Percentiles rank a stretch among this genome's conserved stretches.
phyloP scores from a whole-genome alignment of 2,888 invertebrate genomes.

The Podotricha telesiphe region DNA sequence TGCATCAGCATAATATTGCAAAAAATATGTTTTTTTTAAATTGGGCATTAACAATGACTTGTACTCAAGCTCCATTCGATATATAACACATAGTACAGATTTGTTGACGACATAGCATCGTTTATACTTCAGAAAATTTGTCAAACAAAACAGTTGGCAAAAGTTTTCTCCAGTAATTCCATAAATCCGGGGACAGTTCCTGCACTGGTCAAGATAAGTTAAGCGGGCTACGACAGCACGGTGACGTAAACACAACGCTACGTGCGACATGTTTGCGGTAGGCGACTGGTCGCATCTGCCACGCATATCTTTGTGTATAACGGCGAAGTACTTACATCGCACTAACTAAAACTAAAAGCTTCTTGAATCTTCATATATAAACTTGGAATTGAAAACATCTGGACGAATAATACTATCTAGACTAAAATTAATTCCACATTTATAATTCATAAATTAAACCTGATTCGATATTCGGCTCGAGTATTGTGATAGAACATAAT shows the following conservation, averaged over 20 bases:
- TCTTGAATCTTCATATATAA: neutral
- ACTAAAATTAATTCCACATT: neutral
- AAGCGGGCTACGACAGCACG: constrained; percentile 33
- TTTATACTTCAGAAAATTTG: constrained; percentile 4
- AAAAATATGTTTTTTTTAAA: no score
- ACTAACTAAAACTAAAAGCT: neutral
- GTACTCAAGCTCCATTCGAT: no score
- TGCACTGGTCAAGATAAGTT: constrained; percentile 24
- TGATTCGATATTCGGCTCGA: neutral
- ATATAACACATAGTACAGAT: neutral
- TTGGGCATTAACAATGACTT: no score
- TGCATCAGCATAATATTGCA: neutral
- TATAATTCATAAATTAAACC: neutral
- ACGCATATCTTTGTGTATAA: constrained; percentile 17
- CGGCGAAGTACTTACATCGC: neutral
- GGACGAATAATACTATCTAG: neutral
- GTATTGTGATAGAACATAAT: neutral
- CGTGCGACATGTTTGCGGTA: constrained; percentile 36
- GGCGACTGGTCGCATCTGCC: constrained; percentile 29
- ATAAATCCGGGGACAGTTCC: constrained; percentile 15
- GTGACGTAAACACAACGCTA: constrained; percentile 36
- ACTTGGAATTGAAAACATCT: neutral
- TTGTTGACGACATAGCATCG: neutral
- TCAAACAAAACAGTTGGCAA: constrained; percentile 5
- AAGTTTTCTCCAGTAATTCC: constrained; percentile 13